These are phyloP conservation scores for Sympetrum striolatum DNA, from an alignment of 2,888 invertebrate species.

Conservation along the genomic window DNA sequence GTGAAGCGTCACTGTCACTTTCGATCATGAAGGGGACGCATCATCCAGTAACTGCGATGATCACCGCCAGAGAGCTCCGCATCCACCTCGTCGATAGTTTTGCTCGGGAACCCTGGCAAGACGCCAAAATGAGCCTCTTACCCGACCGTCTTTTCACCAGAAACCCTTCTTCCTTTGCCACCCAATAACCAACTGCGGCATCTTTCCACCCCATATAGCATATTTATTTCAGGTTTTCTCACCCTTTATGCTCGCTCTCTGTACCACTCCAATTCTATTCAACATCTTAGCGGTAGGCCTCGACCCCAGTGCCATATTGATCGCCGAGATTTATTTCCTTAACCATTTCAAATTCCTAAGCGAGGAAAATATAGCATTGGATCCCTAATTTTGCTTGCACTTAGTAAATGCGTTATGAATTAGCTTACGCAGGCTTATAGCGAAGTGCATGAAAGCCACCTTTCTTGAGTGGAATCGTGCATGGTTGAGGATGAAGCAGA, in stretches of 20 bases:
- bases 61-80: not conserved
- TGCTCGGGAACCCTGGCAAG: constrained; percentile 20
- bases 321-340: too few relatives aligned
- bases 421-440: too few relatives aligned
- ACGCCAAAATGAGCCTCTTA: not conserved
- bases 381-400: too few relatives aligned
- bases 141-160: not conserved
- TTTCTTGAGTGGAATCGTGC: too few relatives aligned
- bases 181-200: not conserved
- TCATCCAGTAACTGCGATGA: not conserved
- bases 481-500: too few relatives aligned
- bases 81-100: constrained; percentile 1
- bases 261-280: not conserved
- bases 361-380: too few relatives aligned
- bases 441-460: too few relatives aligned
- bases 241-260: not conserved
- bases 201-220: not conserved
- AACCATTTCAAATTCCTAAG: too few relatives aligned
- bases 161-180: not conserved
- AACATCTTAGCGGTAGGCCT: not conserved
- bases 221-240: not conserved
- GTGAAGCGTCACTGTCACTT: not conserved
- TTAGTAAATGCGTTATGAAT: too few relatives aligned
- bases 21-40: not conserved
- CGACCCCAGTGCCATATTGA: too few relatives aligned